Evolutionary conservation across 2,797 vertebrate genomes (phyloP).

Genomic region (Rhodeus uyekii): DNA sequence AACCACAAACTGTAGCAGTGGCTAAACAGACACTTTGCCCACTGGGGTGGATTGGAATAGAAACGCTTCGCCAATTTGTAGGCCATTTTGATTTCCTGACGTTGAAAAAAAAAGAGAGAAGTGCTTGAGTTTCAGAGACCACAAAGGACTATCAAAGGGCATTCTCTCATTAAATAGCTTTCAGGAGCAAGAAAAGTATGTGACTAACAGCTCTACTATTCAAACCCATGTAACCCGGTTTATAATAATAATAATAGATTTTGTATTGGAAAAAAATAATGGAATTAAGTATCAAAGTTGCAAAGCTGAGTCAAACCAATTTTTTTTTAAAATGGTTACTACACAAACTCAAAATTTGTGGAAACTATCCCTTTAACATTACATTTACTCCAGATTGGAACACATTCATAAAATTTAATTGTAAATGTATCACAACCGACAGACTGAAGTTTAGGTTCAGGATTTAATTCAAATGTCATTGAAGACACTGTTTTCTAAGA

Average conservation of each 20-base stretch:
- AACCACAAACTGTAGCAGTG: constrained; percentile 98
- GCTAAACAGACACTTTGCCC: constrained; percentile 94
- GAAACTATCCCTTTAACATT: neutral
- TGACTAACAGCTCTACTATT: neutral
- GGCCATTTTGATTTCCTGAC: constrained; percentile 95
- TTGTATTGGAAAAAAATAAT: neutral
- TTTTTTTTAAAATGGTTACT: neutral
- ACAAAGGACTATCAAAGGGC: neutral
- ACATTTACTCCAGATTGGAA: neutral
- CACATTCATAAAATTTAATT: neutral
- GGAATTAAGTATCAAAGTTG: neutral
- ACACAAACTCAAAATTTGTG: neutral
- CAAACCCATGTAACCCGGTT: neutral
- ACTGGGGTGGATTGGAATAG: constrained; percentile 84
- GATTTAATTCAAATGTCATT: neutral
- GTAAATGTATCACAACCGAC: neutral
- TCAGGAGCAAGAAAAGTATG: neutral
- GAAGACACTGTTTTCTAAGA: neutral
- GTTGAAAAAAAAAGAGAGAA: constrained; percentile 24
- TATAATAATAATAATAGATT: neutral
- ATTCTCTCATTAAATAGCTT: neutral
- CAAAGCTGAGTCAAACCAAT: neutral
- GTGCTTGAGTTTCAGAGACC: constrained; percentile 15
- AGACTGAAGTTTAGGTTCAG: neutral
- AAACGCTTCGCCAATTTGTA: constrained; percentile 92